Conservation (phyloP, 2,888 invertebrate genomes). For the Thymelicus sylvestris region DNA sequence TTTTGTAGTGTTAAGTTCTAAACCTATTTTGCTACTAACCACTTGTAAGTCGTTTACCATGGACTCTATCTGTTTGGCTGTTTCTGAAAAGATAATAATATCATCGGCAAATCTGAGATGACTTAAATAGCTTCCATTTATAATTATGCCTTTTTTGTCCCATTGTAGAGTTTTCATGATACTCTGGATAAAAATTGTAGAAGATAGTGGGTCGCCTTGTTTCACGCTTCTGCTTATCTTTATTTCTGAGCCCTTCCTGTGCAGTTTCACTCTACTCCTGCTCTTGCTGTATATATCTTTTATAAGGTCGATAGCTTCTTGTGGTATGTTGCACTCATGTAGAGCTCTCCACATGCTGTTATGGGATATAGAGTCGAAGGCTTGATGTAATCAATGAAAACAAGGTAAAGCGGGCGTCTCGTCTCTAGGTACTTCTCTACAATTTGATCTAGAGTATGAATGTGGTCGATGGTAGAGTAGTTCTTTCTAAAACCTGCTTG, state of each 20-base stretch:
- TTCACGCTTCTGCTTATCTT: slow-evolving; percentile 33
- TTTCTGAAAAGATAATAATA: slow-evolving; percentile 28
- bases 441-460: too few relatives aligned
- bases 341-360: slow-evolving; percentile 31
- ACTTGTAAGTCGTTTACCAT: slow-evolving; percentile 31
- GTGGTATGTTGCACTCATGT: neutral
- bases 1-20: slow-evolving; percentile 23
- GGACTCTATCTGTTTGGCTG: slow-evolving; percentile 17
- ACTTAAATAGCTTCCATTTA: too few relatives aligned
- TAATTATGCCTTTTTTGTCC: too few relatives aligned
- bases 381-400: slow-evolving; percentile 38
- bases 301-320: slow-evolving; percentile 4
- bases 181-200: slow-evolving; percentile 34
- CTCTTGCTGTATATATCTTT: slow-evolving; percentile 16
- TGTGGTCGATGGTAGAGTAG: too few relatives aligned
- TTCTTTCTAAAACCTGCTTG: too few relatives aligned
- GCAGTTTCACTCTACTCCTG: slow-evolving; percentile 27
- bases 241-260: slow-evolving; percentile 26
- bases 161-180: too few relatives aligned
- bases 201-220: slow-evolving; percentile 37
- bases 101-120: slow-evolving; percentile 36
- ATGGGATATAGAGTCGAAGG: slow-evolving; percentile 34
- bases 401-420: too few relatives aligned
- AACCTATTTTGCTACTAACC: slow-evolving; percentile 13
- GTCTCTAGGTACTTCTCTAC: slow-evolving; percentile 14